Percentiles rank a stretch among this genome's conserved stretches.
Conservation (phyloP, 2,113 vertebrate genomes). For the Mugil cephalus region DNA sequence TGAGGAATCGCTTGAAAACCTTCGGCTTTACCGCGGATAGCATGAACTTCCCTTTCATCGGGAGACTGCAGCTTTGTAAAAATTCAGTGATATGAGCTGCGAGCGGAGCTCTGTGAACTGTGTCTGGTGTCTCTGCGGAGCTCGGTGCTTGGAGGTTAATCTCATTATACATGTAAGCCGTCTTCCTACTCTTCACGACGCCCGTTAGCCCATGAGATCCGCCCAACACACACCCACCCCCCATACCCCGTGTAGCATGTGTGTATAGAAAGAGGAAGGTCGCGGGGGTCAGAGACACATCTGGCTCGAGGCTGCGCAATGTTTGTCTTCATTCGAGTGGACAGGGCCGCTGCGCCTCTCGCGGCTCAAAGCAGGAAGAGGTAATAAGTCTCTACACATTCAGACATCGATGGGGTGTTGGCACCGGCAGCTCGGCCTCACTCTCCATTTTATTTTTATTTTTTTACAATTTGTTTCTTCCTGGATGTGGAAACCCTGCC, state of each 20-base stretch:
- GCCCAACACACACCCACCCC: constrained; percentile 6
- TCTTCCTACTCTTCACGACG: constrained; percentile 29
- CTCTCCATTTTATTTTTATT: no score
- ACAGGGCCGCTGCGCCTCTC: constrained; percentile 41
- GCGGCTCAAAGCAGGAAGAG: constrained; percentile 15
- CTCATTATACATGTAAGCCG: constrained; percentile 58
- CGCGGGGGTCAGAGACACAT: constrained; percentile 56
- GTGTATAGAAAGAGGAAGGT: constrained; percentile 23
- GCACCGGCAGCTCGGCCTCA: constrained; percentile 30
- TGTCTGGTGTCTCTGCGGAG: constrained; percentile 24
- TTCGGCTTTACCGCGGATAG: background rate
- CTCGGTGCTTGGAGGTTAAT: constrained; percentile 47
- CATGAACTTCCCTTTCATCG: background rate
- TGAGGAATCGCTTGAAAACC: background rate
- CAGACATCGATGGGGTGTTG: constrained; percentile 44
- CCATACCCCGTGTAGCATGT: background rate
- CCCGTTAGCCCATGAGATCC: constrained; percentile 18
- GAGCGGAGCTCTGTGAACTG: constrained; percentile 1
- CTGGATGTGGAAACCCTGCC: constrained; percentile 10
- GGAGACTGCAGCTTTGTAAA: background rate
- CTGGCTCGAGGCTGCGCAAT: constrained; percentile 63
- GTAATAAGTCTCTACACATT: constrained; percentile 10
- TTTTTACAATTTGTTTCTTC: background rate
- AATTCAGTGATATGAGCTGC: constrained; percentile 13
- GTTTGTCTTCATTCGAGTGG: constrained; percentile 56